phyloP scores from a whole-genome alignment of 2,113 vertebrate species.

The Antennarius striatus region DNA sequence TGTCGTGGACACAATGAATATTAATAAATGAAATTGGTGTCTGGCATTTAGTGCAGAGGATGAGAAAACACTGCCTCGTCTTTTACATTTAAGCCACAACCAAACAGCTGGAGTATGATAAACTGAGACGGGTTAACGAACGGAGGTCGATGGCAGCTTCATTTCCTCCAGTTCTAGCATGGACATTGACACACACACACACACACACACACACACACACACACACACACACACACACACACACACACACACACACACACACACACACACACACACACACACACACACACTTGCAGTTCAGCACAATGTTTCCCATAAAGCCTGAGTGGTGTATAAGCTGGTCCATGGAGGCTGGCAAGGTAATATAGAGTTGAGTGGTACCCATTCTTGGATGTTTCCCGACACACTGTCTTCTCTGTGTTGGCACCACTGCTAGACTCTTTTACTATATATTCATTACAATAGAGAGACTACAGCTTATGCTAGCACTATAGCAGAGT shows the following conservation, averaged over 20 bases:
- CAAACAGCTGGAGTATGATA: constrained; percentile 67
- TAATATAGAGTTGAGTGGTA: constrained; percentile 48
- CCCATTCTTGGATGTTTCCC: constrained; percentile 49
- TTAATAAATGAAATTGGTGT: neutral
- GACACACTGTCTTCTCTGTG: constrained; percentile 45
- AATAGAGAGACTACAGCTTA: constrained; percentile 16
- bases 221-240: constrained; percentile 37
- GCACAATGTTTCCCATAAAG: constrained; percentile 56
- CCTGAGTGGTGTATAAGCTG: constrained; percentile 42
- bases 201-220: constrained; percentile 33
- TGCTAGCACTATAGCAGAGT: neutral
- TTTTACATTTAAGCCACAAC: constrained; percentile 25
- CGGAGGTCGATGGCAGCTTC: constrained; percentile 24
- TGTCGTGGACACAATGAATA: too few species aligned
- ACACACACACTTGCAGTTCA: constrained; percentile 57
- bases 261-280: constrained; percentile 34
- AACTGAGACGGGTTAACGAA: constrained; percentile 46
- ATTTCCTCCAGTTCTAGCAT: constrained; percentile 31
- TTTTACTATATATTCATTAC: constrained; percentile 48
- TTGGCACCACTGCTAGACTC: constrained; percentile 35
- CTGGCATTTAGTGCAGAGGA: constrained; percentile 3
- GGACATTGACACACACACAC: constrained; percentile 28
- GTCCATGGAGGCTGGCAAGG: constrained; percentile 32
- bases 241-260: constrained; percentile 48
- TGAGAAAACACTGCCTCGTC: neutral